A percentile compares a stretch with the other conserved stretches of the same genome.
Evolutionary conservation across 2,113 vertebrate genomes (phyloP).

Genomic region (Spea bombifrons): DNA sequence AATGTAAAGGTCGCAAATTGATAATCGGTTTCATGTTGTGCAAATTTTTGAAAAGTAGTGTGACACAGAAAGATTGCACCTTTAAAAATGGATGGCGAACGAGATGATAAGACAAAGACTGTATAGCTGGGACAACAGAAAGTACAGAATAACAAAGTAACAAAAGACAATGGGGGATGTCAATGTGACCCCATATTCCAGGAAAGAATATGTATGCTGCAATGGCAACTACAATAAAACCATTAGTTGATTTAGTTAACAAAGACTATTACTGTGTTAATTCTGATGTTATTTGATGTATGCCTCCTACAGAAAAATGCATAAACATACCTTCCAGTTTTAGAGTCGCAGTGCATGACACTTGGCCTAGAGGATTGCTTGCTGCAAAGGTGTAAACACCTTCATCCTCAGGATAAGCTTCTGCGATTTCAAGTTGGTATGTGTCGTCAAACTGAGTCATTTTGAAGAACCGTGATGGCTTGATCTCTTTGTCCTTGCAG

Average conservation of each 20-base stretch:
- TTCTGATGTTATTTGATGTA: constrained; percentile 49
- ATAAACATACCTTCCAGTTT: constrained; percentile 78
- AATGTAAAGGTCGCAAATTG: neutral
- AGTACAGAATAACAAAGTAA: constrained; percentile 34
- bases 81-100: constrained; percentile 33
- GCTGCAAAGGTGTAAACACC: constrained; percentile 86
- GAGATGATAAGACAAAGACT: constrained; percentile 27
- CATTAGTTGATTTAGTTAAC: constrained; percentile 59
- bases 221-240: constrained; percentile 1
- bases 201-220: constrained; percentile 44
- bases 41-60: constrained; percentile 4
- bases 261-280: constrained; percentile 46
- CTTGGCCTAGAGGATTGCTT: constrained; percentile 81
- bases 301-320: constrained; percentile 31
- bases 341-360: constrained; percentile 84
- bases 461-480: constrained; percentile 87
- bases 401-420: constrained; percentile 88
- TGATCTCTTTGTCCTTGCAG: constrained; percentile 88
- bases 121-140: constrained; percentile 22
- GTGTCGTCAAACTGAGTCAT: constrained; percentile 96
- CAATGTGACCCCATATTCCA: constrained; percentile 1
- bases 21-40: neutral
- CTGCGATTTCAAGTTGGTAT: constrained; percentile 89
- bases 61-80: constrained; percentile 49
- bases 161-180: constrained; percentile 28